Conservation (phyloP, 1,140 invertebrate genomes). For the Drosophila athabasca region DNA sequence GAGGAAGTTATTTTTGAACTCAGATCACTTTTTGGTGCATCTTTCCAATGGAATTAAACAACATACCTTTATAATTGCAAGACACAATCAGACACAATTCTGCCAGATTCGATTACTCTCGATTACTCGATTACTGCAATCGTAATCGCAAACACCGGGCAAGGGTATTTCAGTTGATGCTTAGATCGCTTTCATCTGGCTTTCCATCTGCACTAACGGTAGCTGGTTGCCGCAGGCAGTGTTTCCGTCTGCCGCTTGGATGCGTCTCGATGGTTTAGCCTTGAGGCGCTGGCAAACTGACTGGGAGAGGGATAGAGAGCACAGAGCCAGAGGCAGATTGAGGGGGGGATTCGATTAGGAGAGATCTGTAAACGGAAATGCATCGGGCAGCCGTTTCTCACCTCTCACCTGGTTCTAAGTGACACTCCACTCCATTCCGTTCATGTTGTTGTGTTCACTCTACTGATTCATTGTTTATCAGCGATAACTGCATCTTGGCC, state of each 20-base stretch:
- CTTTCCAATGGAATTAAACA: too few species aligned
- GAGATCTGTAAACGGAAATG: slow-evolving; percentile 40
- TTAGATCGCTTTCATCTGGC: slow-evolving; percentile 1
- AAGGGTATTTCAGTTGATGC: neutral
- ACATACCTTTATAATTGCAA: too few species aligned
- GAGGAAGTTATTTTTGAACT: too few species aligned
- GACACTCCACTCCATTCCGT: neutral
- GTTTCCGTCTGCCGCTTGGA: slow-evolving; percentile 16
- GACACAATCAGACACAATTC: too few species aligned
- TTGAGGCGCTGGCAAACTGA: slow-evolving; percentile 5
- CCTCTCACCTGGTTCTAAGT: slow-evolving; percentile 23
- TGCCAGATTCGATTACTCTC: too few species aligned
- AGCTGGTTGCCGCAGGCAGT: slow-evolving; percentile 4
- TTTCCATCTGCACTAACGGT: slow-evolving; percentile 27
- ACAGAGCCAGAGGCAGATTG: neutral
- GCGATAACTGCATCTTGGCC: slow-evolving; percentile 26
- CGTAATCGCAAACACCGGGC: too few species aligned
- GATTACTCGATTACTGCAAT: too few species aligned
- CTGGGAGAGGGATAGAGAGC: neutral
- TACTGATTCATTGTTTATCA: too few species aligned
- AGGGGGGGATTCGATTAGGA: slow-evolving; percentile 40
- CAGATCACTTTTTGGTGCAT: too few species aligned
- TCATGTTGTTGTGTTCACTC: too few species aligned
- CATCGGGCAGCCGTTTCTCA: slow-evolving; percentile 48
- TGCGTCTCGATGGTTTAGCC: slow-evolving; percentile 38